A percentile compares a stretch with the other conserved stretches of the same genome.
These are phyloP conservation scores for Meriones unguiculatus DNA, from an alignment of 2,113 vertebrate species.

Conservation along the genomic window DNA sequence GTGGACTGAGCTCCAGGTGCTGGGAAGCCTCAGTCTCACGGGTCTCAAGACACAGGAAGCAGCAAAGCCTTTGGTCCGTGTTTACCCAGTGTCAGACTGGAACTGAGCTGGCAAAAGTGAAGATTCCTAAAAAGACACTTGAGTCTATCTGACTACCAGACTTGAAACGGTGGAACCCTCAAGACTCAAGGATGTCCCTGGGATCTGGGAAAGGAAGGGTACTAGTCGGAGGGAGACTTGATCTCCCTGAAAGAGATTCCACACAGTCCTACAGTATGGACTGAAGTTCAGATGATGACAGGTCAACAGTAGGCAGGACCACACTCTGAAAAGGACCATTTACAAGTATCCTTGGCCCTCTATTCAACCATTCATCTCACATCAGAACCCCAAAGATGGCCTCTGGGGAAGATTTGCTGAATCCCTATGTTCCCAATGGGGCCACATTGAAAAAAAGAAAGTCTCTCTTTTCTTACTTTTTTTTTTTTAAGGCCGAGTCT, in stretches of 20 bases:
- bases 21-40: neutral
- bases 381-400: neutral
- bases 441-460: neutral
- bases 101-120: neutral
- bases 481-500: neutral
- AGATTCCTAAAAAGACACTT: neutral
- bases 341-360: neutral
- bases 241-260: neutral
- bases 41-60: neutral
- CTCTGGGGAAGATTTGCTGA: neutral
- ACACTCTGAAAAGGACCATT: neutral
- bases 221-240: neutral
- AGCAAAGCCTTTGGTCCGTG: neutral
- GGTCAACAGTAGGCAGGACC: neutral
- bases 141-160: neutral
- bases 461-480: neutral
- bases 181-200: neutral
- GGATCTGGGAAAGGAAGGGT: neutral
- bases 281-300: neutral
- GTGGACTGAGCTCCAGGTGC: neutral
- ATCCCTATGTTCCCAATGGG: neutral
- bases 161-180: neutral
- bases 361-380: neutral
- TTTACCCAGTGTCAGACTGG: neutral
- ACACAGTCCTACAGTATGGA: neutral